phyloP scores from a whole-genome alignment of 2,888 invertebrate genomes.

The Cenopis cana region DNA sequence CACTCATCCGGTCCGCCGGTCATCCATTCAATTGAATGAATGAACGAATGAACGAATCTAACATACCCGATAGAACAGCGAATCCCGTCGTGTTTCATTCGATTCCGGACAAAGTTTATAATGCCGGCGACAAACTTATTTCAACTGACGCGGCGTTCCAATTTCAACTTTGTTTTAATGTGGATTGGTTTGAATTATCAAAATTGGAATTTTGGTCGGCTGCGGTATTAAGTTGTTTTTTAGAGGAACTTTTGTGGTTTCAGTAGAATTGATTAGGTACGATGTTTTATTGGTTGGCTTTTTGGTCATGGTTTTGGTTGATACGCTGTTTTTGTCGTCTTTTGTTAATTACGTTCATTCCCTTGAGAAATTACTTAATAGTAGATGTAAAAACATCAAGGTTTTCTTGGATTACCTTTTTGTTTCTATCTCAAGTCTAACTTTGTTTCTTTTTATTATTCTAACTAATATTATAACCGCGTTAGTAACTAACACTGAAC shows the following conservation, averaged over 20 bases:
- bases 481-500: no score
- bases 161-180: slow-evolving; percentile 38
- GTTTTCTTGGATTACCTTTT: slow-evolving; percentile 4
- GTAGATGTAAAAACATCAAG: background rate
- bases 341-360: slow-evolving; percentile 48
- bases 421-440: background rate
- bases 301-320: slow-evolving; percentile 55
- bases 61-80: slow-evolving; percentile 43
- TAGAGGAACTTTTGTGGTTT: slow-evolving; percentile 56
- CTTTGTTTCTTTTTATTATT: no score
- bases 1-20: slow-evolving; percentile 61
- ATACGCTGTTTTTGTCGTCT: slow-evolving; percentile 47
- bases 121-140: slow-evolving; percentile 35
- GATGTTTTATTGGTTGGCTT: slow-evolving; percentile 59
- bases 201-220: slow-evolving; percentile 31
- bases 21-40: slow-evolving; percentile 66
- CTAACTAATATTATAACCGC: no score
- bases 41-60: slow-evolving; percentile 41
- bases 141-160: slow-evolving; percentile 20
- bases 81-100: slow-evolving; percentile 45
- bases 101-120: slow-evolving; percentile 38
- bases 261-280: slow-evolving; percentile 67
- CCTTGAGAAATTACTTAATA: slow-evolving; percentile 35
- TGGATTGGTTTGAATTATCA: slow-evolving; percentile 34
- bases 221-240: slow-evolving; percentile 37